Conservation (phyloP, 2,797 vertebrate species). For the Champsocephalus gunnari region DNA sequence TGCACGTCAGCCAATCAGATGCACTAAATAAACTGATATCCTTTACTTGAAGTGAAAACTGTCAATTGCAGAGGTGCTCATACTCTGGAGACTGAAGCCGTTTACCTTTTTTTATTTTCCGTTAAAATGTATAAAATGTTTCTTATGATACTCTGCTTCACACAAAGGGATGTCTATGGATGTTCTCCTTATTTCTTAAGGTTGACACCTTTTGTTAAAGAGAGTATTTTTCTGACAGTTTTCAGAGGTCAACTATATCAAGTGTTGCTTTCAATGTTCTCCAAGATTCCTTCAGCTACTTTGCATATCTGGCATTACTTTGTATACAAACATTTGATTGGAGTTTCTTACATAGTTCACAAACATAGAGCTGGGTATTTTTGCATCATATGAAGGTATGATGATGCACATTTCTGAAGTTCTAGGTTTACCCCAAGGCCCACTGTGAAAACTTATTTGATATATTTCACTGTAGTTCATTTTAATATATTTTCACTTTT, state of each 20-base stretch:
- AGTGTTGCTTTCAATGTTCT: not conserved
- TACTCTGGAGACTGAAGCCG: not conserved
- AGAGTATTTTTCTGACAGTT: not conserved
- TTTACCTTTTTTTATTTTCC: constrained; percentile 1
- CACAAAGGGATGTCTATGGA: not conserved
- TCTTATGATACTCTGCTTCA: not conserved
- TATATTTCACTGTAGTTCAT: not conserved
- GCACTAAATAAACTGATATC: not conserved
- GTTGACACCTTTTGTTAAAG: not conserved
- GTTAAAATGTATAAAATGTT: not conserved
- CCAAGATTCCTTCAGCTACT: not conserved
- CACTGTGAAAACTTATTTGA: not conserved
- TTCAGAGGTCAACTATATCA: not conserved
- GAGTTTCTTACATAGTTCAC: not conserved
- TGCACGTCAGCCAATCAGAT: not conserved
- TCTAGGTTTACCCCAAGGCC: not conserved
- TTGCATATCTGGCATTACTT: not conserved
- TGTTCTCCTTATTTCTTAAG: not conserved
- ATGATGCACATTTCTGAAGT: not conserved
- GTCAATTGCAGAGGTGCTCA: not conserved
- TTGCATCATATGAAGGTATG: constrained; percentile 26
- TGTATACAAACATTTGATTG: not conserved
- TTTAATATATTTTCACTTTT: not conserved
- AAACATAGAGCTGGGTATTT: not conserved
- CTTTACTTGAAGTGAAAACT: constrained; percentile 17